Evolutionary conservation across 1,140 invertebrate genomes (phyloP).

Genomic region (Ridgeia piscesae): DNA sequence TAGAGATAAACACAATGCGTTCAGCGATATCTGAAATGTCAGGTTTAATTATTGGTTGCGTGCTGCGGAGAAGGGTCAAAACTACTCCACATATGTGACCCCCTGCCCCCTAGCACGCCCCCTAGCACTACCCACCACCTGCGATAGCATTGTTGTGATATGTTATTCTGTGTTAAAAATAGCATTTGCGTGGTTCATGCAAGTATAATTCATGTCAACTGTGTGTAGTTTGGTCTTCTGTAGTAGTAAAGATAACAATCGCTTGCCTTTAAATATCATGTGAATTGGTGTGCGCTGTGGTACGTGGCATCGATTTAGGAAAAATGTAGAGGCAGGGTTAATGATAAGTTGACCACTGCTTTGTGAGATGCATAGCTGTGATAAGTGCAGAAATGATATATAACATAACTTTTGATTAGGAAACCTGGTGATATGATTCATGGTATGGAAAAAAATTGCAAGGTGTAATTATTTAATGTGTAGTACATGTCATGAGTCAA

Average conservation of each 20-base stretch:
- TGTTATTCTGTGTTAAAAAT: constrained; percentile 1
- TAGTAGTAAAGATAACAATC: background rate
- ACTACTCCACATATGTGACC: background rate
- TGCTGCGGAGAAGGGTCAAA: background rate
- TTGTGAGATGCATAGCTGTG: background rate
- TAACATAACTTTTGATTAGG: background rate
- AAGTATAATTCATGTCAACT: background rate
- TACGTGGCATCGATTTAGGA: background rate
- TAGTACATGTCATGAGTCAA: background rate
- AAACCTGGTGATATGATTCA: background rate
- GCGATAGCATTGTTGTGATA: background rate
- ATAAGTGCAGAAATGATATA: background rate
- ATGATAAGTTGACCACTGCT: background rate
- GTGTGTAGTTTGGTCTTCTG: background rate
- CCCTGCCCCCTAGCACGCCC: no score
- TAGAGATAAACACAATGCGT: background rate
- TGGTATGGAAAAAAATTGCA: background rate
- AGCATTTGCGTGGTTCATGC: background rate
- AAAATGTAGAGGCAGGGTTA: background rate
- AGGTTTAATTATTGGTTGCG: background rate
- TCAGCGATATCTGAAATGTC: background rate
- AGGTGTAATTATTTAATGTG: background rate
- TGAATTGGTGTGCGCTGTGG: background rate
- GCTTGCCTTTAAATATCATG: background rate
- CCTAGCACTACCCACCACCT: background rate